Evolutionary conservation across 2,888 invertebrate genomes (phyloP).

Genomic region (Mesorhabditis belari): DNA sequence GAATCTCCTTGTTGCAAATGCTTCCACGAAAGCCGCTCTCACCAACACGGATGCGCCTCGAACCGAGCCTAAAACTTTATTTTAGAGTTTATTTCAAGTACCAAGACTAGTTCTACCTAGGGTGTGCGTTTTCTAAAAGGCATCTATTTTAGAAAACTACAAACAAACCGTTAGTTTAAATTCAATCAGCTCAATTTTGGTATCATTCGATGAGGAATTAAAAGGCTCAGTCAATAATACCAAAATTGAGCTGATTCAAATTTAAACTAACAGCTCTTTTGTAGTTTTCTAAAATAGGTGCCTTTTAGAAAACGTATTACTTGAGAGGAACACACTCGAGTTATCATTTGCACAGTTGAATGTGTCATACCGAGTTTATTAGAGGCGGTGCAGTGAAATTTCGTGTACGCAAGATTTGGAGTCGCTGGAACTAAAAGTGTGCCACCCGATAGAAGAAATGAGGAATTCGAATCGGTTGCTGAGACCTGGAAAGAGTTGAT

Average conservation of each 20-base stretch:
- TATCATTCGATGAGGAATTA: background rate
- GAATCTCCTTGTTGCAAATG: constrained; percentile 19
- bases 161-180: too few species aligned
- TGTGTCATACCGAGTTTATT: constrained; percentile 23
- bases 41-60: constrained; percentile 26
- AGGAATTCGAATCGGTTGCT: constrained; percentile 14
- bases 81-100: background rate
- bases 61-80: background rate
- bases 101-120: too few species aligned
- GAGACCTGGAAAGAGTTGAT: constrained; percentile 8
- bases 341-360: too few species aligned
- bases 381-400: constrained; percentile 28
- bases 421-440: constrained; percentile 29
- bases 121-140: too few species aligned
- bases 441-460: constrained; percentile 31
- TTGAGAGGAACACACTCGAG: too few species aligned
- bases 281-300: too few species aligned
- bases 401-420: constrained; percentile 22
- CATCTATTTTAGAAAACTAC: too few species aligned
- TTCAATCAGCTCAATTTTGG: too few species aligned
- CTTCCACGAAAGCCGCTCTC: constrained; percentile 27
- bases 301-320: too few species aligned
- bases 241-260: too few species aligned
- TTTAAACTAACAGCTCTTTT: too few species aligned
- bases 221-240: too few species aligned